A percentile compares a stretch with the other conserved stretches of the same genome.
Conservation (phyloP, 2,113 vertebrate genomes). For the Philantomba maxwellii region DNA sequence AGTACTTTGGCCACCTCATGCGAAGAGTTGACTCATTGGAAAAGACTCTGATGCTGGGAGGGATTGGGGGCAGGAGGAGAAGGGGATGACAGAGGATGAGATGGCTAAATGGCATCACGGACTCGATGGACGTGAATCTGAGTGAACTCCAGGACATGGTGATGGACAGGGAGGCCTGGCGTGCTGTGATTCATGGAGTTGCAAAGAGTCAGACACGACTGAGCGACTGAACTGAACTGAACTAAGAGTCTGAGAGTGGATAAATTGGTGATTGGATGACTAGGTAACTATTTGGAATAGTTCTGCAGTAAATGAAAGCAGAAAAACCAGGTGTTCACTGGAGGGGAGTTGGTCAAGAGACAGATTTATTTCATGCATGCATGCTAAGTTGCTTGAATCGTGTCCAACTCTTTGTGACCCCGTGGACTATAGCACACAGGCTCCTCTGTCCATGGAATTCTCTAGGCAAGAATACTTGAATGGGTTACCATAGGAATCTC, state of each 20-base stretch:
- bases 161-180: no score
- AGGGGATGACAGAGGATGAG: no score
- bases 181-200: no score
- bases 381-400: background rate
- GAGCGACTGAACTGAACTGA: no score
- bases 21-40: no score
- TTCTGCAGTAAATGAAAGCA: background rate
- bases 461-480: background rate
- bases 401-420: background rate
- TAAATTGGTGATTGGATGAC: background rate
- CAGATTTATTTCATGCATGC: background rate
- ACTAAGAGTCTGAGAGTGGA: background rate
- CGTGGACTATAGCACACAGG: rapidly evolving
- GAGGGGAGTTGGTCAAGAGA: background rate
- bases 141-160: no score
- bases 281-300: background rate
- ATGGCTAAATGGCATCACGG: no score
- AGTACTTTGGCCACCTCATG: no score
- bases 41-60: no score
- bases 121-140: no score
- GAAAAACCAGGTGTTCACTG: background rate
- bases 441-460: background rate
- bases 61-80: no score
- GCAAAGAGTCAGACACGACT: no score
- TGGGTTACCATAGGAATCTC: background rate